Evolutionary conservation across 2,797 vertebrate genomes (phyloP), one percentile per base, ranked within the genome.

Genomic region (Scolopax rusticola): DNA sequence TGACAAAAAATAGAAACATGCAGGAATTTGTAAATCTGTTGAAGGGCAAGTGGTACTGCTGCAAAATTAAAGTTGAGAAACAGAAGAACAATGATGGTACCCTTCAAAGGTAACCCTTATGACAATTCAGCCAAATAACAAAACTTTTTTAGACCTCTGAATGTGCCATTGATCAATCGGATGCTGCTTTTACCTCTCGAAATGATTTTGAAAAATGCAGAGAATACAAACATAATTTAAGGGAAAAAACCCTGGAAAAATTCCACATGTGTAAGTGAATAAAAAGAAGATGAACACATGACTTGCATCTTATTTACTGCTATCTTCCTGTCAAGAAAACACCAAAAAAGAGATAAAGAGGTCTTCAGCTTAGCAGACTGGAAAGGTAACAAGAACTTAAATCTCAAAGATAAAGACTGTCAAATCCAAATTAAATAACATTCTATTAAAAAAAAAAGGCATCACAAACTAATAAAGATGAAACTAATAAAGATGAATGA

Each of bases 11-110:
- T 91, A 90, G 17, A 59, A 96, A 71, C 65, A 84, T 59, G 50
- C 10, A 95, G 83, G 94, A 93, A 96, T 97, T 88, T 87, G 87
- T 90, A 87, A 90, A 89, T 93, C 84, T 95, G 25, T 88, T 89
- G 75, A 97, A 95, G 82, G 76, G 82, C 74, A 91, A 95, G 86
- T 57, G 64, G 36, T 83, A 71, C 14, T 47, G 30, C 5, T 51
- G 16, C 45, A 79, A 79, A 92, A 77, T 24, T 65, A 78, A 53
- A 63, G 47, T 8, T 92, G 67, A 84, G 71, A 87, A 95, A 68
- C n/a, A 77, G 28, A 60, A 53, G 17, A 91, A 73, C n/a, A 36
- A 9, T 57, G 51, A 43, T 1, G 2, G 14, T 56, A 45, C 20
- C 38, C 23, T 85, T 83, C 38, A 85, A 50, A 57, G 1, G 1